Evolutionary conservation across 2,797 vertebrate species (phyloP).

Genomic region (Rhincodon typus): DNA sequence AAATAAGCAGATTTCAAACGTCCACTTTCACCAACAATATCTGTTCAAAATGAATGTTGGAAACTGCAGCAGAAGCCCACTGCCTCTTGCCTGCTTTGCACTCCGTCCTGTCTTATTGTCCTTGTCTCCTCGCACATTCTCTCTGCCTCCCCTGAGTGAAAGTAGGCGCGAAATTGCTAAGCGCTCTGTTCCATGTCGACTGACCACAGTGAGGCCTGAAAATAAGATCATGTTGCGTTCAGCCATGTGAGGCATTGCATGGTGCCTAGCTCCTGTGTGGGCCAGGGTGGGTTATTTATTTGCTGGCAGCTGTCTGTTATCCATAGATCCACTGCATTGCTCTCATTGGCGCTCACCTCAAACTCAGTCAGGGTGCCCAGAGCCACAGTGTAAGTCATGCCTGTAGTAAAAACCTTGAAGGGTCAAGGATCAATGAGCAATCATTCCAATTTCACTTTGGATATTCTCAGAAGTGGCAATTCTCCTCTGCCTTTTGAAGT

Average conservation of each 20-base stretch:
- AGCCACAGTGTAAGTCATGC: not conserved
- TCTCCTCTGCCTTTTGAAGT: not conserved
- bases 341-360: not conserved
- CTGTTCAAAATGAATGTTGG: not conserved
- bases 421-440: conserved; percentile 3
- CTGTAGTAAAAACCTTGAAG: not conserved
- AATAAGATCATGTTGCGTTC: not conserved
- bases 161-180: not conserved
- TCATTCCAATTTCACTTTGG: not conserved
- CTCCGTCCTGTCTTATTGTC: not conserved
- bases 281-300: not conserved
- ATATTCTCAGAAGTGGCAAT: not conserved
- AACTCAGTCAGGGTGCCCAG: not conserved
- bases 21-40: not conserved
- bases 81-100: not conserved
- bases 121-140: not conserved
- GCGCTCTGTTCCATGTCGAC: not conserved
- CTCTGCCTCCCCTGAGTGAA: not conserved
- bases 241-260: not conserved
- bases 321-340: not conserved
- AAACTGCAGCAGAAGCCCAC: not conserved
- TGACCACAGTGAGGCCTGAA: not conserved
- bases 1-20: not conserved
- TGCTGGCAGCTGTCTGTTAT: not conserved
- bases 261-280: not conserved